Percentiles rank a stretch among this genome's conserved stretches.
phyloP scores from a whole-genome alignment of 2,113 vertebrate species.

The Channa argus region DNA sequence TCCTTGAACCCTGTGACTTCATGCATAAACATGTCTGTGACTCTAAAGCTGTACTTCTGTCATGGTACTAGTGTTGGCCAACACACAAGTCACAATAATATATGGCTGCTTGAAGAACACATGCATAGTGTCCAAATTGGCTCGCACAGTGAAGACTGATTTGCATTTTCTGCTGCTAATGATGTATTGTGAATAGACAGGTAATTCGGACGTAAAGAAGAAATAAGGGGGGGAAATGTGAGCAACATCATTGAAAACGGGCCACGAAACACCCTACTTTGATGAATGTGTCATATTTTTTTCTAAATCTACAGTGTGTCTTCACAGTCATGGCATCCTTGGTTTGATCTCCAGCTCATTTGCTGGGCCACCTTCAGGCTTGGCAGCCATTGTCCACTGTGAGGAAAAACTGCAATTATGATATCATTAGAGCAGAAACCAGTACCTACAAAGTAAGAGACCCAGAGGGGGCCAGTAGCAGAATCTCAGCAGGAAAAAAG shows the following conservation, averaged over 20 bases:
- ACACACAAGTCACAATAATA: constrained; percentile 9
- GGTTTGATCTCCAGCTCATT: constrained; percentile 75
- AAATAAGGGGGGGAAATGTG: constrained; percentile 10
- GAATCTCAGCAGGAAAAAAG: constrained; percentile 57
- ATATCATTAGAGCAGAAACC: constrained; percentile 74
- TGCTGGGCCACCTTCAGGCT: constrained; percentile 62
- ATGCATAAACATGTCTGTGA: background rate
- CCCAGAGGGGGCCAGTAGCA: constrained; percentile 54
- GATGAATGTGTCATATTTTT: constrained; percentile 39
- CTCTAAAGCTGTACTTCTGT: constrained; percentile 1
- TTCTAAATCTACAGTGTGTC: constrained; percentile 17
- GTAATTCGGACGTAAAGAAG: constrained; percentile 26
- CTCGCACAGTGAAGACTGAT: constrained; percentile 24
- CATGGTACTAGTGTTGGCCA: background rate
- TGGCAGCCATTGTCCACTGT: constrained; percentile 57
- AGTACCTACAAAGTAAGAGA: constrained; percentile 62
- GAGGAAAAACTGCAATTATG: constrained; percentile 75
- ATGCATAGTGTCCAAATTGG: constrained; percentile 1
- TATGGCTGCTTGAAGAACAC: constrained; percentile 26
- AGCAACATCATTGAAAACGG: background rate
- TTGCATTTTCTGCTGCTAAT: constrained; percentile 57
- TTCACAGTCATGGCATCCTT: constrained; percentile 46
- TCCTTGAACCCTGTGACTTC: background rate
- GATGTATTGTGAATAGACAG: constrained; percentile 43
- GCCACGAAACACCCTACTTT: constrained; percentile 32